Evolutionary conservation across 1,140 invertebrate genomes (phyloP).

Genomic region (Drosophila parvula): DNA sequence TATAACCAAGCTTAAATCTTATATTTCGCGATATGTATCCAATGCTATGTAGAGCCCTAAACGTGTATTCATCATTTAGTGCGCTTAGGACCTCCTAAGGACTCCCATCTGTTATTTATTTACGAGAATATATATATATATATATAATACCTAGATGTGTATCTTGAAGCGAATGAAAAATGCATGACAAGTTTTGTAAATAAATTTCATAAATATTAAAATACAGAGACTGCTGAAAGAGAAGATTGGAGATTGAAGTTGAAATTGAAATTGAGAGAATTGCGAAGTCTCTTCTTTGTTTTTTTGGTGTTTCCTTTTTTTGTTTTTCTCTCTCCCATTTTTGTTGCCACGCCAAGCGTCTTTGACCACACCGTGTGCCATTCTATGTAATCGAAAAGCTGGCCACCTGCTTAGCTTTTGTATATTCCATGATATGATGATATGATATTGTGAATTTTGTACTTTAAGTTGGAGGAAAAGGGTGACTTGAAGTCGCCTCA

Average conservation of each 20-base stretch:
- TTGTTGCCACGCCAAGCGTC: slow-evolving; percentile 37
- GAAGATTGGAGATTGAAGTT: slow-evolving; percentile 9
- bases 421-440: slow-evolving; percentile 26
- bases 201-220: slow-evolving; percentile 59
- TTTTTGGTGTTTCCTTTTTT: background rate
- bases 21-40: slow-evolving; percentile 25
- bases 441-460: slow-evolving; percentile 33
- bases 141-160: slow-evolving; percentile 5
- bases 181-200: slow-evolving; percentile 69
- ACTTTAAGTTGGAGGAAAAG: slow-evolving; percentile 34
- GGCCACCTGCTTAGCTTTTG: slow-evolving; percentile 29
- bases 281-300: slow-evolving; percentile 1
- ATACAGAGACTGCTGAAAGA: slow-evolving; percentile 35
- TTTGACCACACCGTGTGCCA: slow-evolving; percentile 10
- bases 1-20: slow-evolving; percentile 16
- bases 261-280: background rate
- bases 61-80: slow-evolving; percentile 43
- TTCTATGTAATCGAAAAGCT: slow-evolving; percentile 27
- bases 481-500: slow-evolving; percentile 50
- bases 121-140: slow-evolving; percentile 24
- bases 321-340: background rate
- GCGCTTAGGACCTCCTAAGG: slow-evolving; percentile 36
- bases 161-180: slow-evolving; percentile 18
- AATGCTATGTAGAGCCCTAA: slow-evolving; percentile 1
- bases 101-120: slow-evolving; percentile 42